Percentiles rank a stretch among this genome's conserved stretches.
Evolutionary conservation across 2,888 invertebrate genomes (phyloP).

Genomic region (Pandemis corylana): DNA sequence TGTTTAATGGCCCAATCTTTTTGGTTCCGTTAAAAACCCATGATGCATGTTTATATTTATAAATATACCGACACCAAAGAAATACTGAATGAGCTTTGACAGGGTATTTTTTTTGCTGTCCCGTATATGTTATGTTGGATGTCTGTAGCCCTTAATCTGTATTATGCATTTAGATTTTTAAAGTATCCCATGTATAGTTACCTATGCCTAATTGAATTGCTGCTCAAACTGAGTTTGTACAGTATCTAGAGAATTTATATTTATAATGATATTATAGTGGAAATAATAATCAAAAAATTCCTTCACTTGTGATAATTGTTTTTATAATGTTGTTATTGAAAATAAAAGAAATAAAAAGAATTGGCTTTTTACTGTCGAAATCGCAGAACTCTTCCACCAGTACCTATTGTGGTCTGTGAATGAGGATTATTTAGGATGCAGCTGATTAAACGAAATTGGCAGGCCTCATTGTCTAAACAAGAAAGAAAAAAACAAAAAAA

Average conservation of each 20-base stretch:
- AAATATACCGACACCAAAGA: not conserved
- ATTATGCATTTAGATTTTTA: not conserved
- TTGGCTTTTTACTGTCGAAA: not conserved
- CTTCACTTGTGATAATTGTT: slow-evolving; percentile 51
- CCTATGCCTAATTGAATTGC: not conserved
- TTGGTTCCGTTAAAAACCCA: not conserved
- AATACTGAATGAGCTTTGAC: not conserved
- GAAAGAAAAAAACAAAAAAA: too few relatives aligned
- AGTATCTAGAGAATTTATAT: slow-evolving; percentile 17
- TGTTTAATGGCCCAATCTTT: not conserved
- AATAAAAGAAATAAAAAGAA: slow-evolving; percentile 25
- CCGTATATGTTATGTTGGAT: not conserved
- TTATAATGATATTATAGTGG: slow-evolving; percentile 1
- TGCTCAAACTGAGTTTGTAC: not conserved
- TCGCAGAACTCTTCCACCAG: not conserved
- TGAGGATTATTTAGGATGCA: too few relatives aligned
- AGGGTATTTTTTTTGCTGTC: too few relatives aligned
- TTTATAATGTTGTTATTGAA: slow-evolving; percentile 45
- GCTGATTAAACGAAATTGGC: too few relatives aligned
- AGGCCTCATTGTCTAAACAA: too few relatives aligned
- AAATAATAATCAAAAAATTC: slow-evolving; percentile 30
- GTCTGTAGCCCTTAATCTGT: not conserved
- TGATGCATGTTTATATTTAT: not conserved
- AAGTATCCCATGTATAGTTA: not conserved
- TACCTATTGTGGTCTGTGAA: too few relatives aligned